Percentiles rank a stretch among this genome's conserved stretches.
Evolutionary conservation across 2,797 vertebrate species (phyloP).

Genomic region (Spinus olivaceus): DNA sequence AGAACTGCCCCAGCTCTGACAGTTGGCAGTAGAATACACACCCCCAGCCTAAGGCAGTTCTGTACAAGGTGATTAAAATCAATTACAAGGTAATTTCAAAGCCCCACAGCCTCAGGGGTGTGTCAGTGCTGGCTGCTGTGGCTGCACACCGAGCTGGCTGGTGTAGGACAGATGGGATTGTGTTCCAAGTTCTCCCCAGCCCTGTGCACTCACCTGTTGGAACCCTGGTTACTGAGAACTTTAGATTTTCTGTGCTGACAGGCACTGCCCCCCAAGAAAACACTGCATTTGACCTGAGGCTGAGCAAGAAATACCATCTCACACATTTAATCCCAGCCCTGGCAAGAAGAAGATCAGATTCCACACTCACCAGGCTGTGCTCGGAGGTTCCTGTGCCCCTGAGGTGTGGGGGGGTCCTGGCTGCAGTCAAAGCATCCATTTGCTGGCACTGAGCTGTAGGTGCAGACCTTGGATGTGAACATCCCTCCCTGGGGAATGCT

Average conservation of each 20-base stretch:
- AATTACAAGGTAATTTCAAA: neutral
- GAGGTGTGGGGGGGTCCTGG: rapidly evolving
- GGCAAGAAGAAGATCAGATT: neutral
- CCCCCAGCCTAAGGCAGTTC: neutral
- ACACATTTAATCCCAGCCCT: neutral
- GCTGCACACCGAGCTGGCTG: rapidly evolving
- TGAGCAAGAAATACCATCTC: neutral
- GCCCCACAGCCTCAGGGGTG: rapidly evolving
- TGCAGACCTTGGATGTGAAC: neutral
- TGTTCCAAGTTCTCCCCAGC: neutral
- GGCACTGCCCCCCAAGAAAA: neutral
- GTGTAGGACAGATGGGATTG: neutral
- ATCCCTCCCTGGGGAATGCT: neutral
- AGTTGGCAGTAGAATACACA: rapidly evolving
- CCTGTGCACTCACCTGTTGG: neutral
- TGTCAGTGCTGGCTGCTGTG: neutral
- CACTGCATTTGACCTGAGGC: neutral
- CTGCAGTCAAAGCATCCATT: rapidly evolving
- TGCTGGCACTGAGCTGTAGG: neutral
- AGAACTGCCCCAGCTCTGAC: neutral
- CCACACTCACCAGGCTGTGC: rapidly evolving
- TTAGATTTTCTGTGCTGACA: neutral
- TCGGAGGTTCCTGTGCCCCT: rapidly evolving
- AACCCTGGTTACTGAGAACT: neutral
- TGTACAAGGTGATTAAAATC: rapidly evolving